phyloP scores from a whole-genome alignment of 2,888 invertebrate species.

The Agonopterix heracliana region DNA sequence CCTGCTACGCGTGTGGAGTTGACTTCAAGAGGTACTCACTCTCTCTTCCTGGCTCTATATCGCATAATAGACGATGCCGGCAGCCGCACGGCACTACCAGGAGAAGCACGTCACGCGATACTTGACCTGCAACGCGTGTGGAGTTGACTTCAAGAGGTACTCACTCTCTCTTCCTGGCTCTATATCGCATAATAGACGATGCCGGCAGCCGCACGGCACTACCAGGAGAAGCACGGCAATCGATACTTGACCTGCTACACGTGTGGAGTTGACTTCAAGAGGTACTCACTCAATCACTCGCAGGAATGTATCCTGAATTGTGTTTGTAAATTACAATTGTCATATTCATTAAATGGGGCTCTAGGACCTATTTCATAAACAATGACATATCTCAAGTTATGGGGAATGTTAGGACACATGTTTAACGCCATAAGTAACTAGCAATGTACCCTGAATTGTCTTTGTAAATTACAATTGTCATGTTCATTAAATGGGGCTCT shows the following conservation, averaged over 20 bases:
- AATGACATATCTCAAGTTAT: no score
- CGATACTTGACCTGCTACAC: conserved; percentile 54
- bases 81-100: conserved; percentile 48
- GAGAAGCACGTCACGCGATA: conserved; percentile 55
- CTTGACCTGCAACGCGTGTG: conserved; percentile 55
- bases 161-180: neutral
- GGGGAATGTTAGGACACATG: no score
- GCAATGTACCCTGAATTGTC: no score
- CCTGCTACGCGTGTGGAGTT: conserved; percentile 56
- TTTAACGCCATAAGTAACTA: no score
- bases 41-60: neutral
- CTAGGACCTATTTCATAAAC: no score
- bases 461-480: no score
- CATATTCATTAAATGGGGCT: neutral
- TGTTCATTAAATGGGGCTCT: no score
- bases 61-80: conserved; percentile 23
- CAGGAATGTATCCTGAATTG: neutral
- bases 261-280: conserved; percentile 55
- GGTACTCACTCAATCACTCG: conserved; percentile 25
- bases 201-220: conserved; percentile 45
- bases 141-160: conserved; percentile 55
- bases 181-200: conserved; percentile 15
- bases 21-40: conserved; percentile 50
- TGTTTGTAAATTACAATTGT: neutral
- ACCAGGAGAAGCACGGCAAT: conserved; percentile 52